These are phyloP conservation scores for Phymorhynchus buccinoides DNA, from an alignment of 1,140 invertebrate genomes.

Conservation along the genomic window DNA sequence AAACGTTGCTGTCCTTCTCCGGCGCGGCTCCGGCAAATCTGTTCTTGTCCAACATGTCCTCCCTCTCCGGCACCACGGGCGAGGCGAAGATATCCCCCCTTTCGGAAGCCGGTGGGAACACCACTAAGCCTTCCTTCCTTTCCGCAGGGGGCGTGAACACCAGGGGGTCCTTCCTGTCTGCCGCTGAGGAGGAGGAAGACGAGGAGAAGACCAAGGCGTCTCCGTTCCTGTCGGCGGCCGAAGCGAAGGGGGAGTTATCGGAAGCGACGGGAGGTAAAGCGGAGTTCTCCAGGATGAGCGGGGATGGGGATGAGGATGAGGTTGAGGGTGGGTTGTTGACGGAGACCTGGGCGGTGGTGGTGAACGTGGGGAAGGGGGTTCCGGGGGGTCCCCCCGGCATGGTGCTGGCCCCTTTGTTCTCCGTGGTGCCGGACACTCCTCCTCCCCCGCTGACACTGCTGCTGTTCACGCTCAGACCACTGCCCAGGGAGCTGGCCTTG, in stretches of 20 bases:
- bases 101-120: not conserved
- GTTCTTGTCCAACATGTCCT: not conserved
- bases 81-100: not conserved
- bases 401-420: not conserved
- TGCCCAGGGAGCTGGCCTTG: constrained; percentile 13
- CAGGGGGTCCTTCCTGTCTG: not conserved
- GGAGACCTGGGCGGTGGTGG: constrained; percentile 32
- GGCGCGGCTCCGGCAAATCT: not conserved
- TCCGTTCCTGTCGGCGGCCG: not conserved
- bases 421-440: no score
- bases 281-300: not conserved
- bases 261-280: not conserved
- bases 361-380: constrained; percentile 26
- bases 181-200: not conserved
- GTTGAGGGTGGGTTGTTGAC: not conserved
- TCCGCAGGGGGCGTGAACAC: not conserved
- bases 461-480: not conserved
- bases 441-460: no score
- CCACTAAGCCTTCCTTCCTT: not conserved
- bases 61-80: not conserved
- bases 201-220: not conserved
- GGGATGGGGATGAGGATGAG: no score
- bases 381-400: not conserved
- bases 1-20: not conserved
- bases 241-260: constrained; percentile 17